Evolutionary conservation across 1,140 invertebrate genomes (phyloP).

Genomic region (Harlomillsia oculata): DNA sequence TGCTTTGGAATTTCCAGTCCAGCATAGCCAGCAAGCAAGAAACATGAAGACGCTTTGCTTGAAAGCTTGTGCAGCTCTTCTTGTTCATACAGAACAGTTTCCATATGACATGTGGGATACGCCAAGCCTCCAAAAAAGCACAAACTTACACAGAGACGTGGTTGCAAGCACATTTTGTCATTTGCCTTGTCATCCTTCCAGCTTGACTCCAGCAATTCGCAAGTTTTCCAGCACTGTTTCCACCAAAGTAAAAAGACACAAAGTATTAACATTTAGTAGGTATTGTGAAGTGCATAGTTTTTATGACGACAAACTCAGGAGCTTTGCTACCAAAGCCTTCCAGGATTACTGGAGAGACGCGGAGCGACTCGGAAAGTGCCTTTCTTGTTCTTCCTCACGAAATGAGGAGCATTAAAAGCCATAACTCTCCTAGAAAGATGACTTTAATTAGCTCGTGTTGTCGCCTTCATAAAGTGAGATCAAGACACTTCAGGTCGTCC

Average conservation of each 20-base stretch:
- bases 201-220: constrained; percentile 62
- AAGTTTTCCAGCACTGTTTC: constrained; percentile 70
- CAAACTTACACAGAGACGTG: constrained; percentile 54
- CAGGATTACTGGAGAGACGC: too few species aligned
- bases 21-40: background rate
- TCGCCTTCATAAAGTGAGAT: too few species aligned
- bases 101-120: background rate
- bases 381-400: too few species aligned
- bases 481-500: too few species aligned
- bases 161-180: constrained; percentile 29
- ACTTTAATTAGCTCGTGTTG: too few species aligned
- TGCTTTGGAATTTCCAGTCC: too few species aligned
- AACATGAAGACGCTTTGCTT: background rate
- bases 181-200: constrained; percentile 38
- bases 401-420: too few species aligned
- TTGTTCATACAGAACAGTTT: too few species aligned
- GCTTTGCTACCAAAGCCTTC: too few species aligned
- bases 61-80: background rate
- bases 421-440: too few species aligned
- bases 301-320: too few species aligned
- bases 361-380: too few species aligned
- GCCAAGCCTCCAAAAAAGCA: background rate
- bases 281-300: background rate
- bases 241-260: constrained; percentile 39
- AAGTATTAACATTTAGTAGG: background rate